Percentiles rank a stretch among this genome's conserved stretches.
Evolutionary conservation across 1,140 invertebrate genomes (phyloP).

Genomic region (Planococcus citri): DNA sequence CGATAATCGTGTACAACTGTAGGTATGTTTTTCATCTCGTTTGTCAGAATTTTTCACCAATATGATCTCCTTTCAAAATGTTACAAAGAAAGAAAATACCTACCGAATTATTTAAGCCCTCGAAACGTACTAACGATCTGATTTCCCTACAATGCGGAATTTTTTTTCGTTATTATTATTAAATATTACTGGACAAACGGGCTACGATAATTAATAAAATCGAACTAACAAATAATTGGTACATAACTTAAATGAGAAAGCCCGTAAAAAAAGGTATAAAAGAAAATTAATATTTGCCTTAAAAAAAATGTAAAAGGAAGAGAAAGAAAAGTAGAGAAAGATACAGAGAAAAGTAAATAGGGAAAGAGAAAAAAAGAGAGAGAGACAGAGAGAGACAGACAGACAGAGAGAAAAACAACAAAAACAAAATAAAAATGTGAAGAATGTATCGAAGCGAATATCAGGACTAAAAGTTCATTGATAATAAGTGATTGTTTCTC

Average conservation of each 20-base stretch:
- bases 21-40: too few species aligned
- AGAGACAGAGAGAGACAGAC: neutral
- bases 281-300: neutral
- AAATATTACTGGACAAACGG: neutral
- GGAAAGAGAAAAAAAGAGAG: too few species aligned
- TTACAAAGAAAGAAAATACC: neutral
- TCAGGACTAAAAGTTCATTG: neutral
- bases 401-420: neutral
- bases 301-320: conserved; percentile 10
- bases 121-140: neutral
- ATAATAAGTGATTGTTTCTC: neutral
- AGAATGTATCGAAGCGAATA: neutral
- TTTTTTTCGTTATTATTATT: too few species aligned
- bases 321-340: neutral
- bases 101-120: neutral
- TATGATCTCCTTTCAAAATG: neutral
- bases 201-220: neutral
- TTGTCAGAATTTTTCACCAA: neutral
- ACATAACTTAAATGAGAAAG: conserved; percentile 2
- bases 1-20: too few species aligned
- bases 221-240: neutral
- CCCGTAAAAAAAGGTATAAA: conserved; percentile 15
- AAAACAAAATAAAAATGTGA: neutral
- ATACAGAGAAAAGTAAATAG: too few species aligned
- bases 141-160: neutral